These are phyloP conservation scores for human (Homo sapiens) DNA, from an alignment of 2,113 vertebrate species.

Conservation along the genomic window DNA sequence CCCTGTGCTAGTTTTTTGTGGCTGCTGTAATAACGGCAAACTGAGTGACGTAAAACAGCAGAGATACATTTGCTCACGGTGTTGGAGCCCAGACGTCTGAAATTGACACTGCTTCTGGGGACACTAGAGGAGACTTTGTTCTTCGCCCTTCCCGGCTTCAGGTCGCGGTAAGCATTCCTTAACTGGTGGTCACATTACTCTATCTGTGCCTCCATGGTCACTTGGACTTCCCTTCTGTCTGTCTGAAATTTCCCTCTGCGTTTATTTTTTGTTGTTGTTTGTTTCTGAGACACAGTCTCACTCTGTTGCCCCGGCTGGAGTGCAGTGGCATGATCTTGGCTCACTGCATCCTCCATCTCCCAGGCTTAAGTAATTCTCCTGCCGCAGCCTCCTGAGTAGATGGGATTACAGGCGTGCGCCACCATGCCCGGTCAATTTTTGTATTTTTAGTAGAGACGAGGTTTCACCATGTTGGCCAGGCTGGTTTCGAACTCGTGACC, in stretches of 20 bases:
- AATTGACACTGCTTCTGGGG: accelerated
- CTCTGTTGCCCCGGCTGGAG: too few relatives aligned
- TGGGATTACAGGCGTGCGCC: too few relatives aligned
- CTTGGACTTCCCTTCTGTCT: accelerated
- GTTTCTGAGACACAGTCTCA: too few relatives aligned
- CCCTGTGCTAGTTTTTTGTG: neutral
- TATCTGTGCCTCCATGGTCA: neutral
- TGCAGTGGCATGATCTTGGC: too few relatives aligned
- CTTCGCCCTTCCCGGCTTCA: accelerated
- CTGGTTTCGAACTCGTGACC: too few relatives aligned
- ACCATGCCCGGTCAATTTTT: too few relatives aligned
- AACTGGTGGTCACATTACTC: neutral
- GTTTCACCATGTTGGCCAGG: too few relatives aligned
- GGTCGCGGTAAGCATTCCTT: too few relatives aligned
- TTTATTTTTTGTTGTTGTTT: neutral
- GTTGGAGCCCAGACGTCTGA: neutral
- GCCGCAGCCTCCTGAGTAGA: too few relatives aligned
- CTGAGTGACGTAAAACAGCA: neutral
- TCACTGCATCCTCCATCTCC: too few relatives aligned
- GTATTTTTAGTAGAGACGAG: too few relatives aligned
- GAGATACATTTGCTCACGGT: neutral
- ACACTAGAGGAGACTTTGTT: accelerated
- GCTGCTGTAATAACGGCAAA: neutral
- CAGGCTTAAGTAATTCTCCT: too few relatives aligned
- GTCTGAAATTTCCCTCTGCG: neutral